A percentile compares a stretch with the other conserved stretches of the same genome.
phyloP scores from a whole-genome alignment of 2,888 invertebrate species.

The Heteropelma amictum region DNA sequence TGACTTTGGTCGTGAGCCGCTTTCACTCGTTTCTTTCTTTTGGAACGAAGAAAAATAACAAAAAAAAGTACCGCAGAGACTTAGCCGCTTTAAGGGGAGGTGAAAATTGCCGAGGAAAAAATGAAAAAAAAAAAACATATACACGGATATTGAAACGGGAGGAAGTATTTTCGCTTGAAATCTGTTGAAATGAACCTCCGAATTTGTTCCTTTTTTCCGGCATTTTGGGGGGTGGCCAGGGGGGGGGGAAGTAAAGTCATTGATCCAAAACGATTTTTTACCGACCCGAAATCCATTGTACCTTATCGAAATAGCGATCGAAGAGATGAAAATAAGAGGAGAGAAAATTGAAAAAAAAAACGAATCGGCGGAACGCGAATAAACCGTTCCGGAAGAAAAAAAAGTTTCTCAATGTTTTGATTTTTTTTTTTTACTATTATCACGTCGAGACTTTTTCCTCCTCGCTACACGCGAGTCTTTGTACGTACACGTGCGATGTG shows the following conservation, averaged over 20 bases:
- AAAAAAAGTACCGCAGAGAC: constrained; percentile 61
- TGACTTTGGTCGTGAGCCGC: background rate
- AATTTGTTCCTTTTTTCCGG: too few relatives aligned
- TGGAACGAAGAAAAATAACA: constrained; percentile 29
- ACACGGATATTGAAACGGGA: background rate
- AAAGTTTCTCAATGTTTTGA: constrained; percentile 9
- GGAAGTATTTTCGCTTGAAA: background rate
- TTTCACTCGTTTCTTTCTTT: background rate
- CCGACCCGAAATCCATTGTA: constrained; percentile 49
- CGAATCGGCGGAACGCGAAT: background rate
- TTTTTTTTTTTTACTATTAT: constrained; percentile 5
- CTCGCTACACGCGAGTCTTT: background rate
- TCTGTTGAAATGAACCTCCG: background rate
- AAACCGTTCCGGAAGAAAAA: constrained; percentile 28
- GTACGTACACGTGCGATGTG: too few relatives aligned
- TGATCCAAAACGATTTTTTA: constrained; percentile 25
- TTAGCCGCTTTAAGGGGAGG: constrained; percentile 63
- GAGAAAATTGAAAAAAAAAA: background rate
- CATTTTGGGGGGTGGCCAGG: too few relatives aligned
- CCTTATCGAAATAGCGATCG: constrained; percentile 50
- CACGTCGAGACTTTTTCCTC: constrained; percentile 14
- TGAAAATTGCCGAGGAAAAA: constrained; percentile 29
- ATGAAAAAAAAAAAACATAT: background rate
- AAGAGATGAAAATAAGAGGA: constrained; percentile 12
- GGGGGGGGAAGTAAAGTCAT: too few relatives aligned